Conservation (phyloP, 2,797 vertebrate genomes). For the Coluber constrictor region DNA sequence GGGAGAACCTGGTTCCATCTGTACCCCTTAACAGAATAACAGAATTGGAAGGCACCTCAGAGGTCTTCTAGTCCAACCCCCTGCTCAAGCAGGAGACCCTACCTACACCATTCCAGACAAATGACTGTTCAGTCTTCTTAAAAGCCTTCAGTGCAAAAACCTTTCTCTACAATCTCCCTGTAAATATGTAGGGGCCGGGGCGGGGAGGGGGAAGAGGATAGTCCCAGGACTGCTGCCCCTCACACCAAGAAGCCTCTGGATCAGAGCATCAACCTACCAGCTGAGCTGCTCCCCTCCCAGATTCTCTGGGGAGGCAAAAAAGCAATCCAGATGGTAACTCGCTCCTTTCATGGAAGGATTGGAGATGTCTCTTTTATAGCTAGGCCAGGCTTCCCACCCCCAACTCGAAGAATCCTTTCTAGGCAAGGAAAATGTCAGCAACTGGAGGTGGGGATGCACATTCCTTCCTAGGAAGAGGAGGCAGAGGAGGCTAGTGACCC, state of each 20-base stretch:
- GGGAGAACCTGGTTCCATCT: neutral
- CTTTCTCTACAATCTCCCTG: neutral
- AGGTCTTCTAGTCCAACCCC: neutral
- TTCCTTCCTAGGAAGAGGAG: neutral
- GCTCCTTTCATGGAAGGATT: slow-evolving; percentile 65
- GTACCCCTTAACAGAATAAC: neutral
- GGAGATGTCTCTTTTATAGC: neutral
- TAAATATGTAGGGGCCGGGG: neutral
- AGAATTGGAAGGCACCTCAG: neutral
- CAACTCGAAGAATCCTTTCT: neutral
- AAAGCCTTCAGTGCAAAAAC: neutral
- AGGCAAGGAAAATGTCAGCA: neutral
- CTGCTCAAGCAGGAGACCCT: neutral
- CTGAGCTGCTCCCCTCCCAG: neutral
- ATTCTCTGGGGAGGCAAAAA: slow-evolving; percentile 6
- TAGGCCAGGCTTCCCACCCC: neutral
- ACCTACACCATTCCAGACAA: neutral
- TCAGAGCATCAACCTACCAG: neutral
- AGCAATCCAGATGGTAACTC: slow-evolving; percentile 14
- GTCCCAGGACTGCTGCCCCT: neutral
- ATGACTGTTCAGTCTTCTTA: neutral
- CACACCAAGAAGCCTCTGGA: neutral
- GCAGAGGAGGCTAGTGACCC: neutral
- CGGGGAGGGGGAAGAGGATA: neutral
- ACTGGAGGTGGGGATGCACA: neutral